These are phyloP conservation scores for Nesidiocoris tenuis DNA, from an alignment of 2,888 invertebrate genomes.

Conservation along the genomic window DNA sequence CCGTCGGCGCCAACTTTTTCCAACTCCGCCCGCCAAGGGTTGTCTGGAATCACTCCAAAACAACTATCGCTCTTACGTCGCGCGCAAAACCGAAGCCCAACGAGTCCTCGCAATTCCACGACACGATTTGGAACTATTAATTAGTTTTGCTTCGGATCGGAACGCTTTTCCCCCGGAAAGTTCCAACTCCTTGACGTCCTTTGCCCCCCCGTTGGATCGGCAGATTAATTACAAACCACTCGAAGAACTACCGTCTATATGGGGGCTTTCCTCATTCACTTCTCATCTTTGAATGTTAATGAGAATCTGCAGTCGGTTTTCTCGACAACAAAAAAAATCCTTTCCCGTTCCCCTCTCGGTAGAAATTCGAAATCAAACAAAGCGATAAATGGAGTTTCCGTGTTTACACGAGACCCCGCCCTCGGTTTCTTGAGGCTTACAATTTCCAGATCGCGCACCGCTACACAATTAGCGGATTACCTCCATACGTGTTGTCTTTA, in stretches of 20 bases:
- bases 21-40: too few species aligned
- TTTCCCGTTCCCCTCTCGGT: neutral
- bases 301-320: constrained; percentile 14
- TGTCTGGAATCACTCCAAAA: neutral
- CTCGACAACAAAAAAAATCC: constrained; percentile 18
- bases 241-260: neutral
- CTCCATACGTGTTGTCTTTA: constrained; percentile 32
- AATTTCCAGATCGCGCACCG: constrained; percentile 39
- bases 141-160: constrained; percentile 25
- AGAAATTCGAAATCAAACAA: constrained; percentile 24
- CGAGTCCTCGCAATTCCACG: neutral
- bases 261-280: constrained; percentile 18
- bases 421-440: constrained; percentile 17
- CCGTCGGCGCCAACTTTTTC: too few species aligned
- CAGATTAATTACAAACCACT: constrained; percentile 38
- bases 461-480: constrained; percentile 44
- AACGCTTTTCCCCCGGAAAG: neutral
- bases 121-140: constrained; percentile 29
- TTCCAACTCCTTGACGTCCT: constrained; percentile 5
- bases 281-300: constrained; percentile 43
- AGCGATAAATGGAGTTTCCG: constrained; percentile 40
- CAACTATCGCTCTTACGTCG: neutral
- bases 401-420: constrained; percentile 11
- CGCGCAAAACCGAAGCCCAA: neutral
- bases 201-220: constrained; percentile 10